A percentile compares a stretch with the other conserved stretches of the same genome.
Evolutionary conservation across 2,888 invertebrate genomes (phyloP).

Genomic region (Orthosia cruda): DNA sequence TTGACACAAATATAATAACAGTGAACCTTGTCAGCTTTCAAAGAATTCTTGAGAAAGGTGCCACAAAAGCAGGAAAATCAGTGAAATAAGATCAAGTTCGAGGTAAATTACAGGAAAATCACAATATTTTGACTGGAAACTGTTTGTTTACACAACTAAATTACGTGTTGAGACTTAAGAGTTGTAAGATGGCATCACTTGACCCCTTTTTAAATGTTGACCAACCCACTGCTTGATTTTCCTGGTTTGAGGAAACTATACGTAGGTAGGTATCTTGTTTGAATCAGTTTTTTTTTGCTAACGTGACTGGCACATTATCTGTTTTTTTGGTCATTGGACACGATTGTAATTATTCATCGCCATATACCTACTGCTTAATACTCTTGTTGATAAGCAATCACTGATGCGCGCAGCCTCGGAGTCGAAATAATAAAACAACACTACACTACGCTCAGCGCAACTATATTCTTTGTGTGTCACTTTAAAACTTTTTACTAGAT

Average conservation of each 20-base stretch:
- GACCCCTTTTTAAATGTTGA: slow-evolving; percentile 52
- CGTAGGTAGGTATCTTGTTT: neutral
- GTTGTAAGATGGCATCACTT: slow-evolving; percentile 39
- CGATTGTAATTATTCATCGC: neutral
- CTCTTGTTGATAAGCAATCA: neutral
- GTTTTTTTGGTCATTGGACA: neutral
- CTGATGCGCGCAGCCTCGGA: neutral
- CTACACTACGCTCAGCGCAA: too few species aligned
- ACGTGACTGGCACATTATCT: neutral
- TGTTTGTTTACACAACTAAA: slow-evolving; percentile 54
- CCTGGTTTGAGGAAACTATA: slow-evolving; percentile 5
- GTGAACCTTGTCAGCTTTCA: slow-evolving; percentile 17
- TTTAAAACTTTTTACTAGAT: too few species aligned
- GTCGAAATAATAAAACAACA: neutral
- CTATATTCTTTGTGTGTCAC: too few species aligned
- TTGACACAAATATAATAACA: slow-evolving; percentile 34
- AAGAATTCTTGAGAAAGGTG: slow-evolving; percentile 26
- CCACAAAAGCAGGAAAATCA: slow-evolving; percentile 36
- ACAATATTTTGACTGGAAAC: slow-evolving; percentile 27
- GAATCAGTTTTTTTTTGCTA: neutral
- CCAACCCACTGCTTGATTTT: slow-evolving; percentile 14
- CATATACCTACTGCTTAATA: neutral
- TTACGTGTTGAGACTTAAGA: slow-evolving; percentile 12
- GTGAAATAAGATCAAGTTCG: slow-evolving; percentile 31
- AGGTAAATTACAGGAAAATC: slow-evolving; percentile 59